A percentile compares a stretch with the other conserved stretches of the same genome.
These are phyloP conservation scores for Mycalesis mineus DNA, from an alignment of 2,888 invertebrate species.

Conservation along the genomic window DNA sequence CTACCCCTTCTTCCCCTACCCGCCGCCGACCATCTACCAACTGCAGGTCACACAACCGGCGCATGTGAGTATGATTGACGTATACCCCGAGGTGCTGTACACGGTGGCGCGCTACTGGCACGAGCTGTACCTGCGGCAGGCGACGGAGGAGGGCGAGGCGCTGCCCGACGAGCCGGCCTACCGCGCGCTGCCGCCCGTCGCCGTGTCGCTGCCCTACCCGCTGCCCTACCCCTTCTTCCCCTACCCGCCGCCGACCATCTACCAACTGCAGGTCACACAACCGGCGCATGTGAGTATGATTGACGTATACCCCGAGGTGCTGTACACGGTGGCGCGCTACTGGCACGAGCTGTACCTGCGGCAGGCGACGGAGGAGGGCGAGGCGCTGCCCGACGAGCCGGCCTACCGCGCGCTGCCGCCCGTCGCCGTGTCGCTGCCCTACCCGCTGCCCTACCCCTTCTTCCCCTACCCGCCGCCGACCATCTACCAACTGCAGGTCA, in stretches of 20 bases:
- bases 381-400: slow-evolving; percentile 60
- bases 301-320: slow-evolving; percentile 98
- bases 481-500: slow-evolving; percentile 67
- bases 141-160: slow-evolving; percentile 80
- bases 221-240: slow-evolving; percentile 84
- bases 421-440: slow-evolving; percentile 66
- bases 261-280: slow-evolving; percentile 59
- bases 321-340: slow-evolving; percentile 97
- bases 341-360: slow-evolving; percentile 96
- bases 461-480: slow-evolving; percentile 68
- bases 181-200: slow-evolving; percentile 57
- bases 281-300: slow-evolving; percentile 21
- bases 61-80: slow-evolving; percentile 76
- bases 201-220: slow-evolving; percentile 69
- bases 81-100: slow-evolving; percentile 98
- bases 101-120: slow-evolving; percentile 98
- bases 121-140: slow-evolving; percentile 90
- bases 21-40: slow-evolving; percentile 57
- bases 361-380: slow-evolving; percentile 83
- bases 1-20: slow-evolving; percentile 81
- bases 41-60: slow-evolving; percentile 49
- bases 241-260: slow-evolving; percentile 49
- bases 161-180: slow-evolving; percentile 59
- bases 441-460: slow-evolving; percentile 81
- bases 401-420: slow-evolving; percentile 63